These are phyloP conservation scores for Erebia ligea DNA, from an alignment of 2,888 invertebrate species.

Conservation along the genomic window DNA sequence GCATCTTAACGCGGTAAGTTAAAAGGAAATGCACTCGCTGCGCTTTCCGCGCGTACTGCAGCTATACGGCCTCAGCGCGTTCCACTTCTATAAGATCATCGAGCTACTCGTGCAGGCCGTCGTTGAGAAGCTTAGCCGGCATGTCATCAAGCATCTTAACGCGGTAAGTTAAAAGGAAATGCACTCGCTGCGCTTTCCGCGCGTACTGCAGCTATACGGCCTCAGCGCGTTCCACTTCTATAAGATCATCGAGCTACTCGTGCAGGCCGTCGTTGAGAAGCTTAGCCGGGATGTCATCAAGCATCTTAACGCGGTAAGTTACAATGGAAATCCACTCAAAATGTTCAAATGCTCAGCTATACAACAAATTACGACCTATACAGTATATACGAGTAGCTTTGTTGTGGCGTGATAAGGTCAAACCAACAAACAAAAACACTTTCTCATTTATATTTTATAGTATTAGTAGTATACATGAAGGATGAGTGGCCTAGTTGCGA, in stretches of 20 bases:
- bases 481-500: too few relatives aligned
- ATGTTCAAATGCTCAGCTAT: too few relatives aligned
- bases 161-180: slow-evolving; percentile 76
- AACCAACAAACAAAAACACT: too few relatives aligned
- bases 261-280: slow-evolving; percentile 92
- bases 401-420: too few relatives aligned
- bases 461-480: too few relatives aligned
- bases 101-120: slow-evolving; percentile 95
- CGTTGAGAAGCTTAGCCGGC: slow-evolving; percentile 93
- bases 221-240: slow-evolving; percentile 96
- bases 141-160: slow-evolving; percentile 97
- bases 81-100: slow-evolving; percentile 97
- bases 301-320: slow-evolving; percentile 91
- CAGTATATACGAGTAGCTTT: too few relatives aligned
- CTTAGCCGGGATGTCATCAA: slow-evolving; percentile 96
- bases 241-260: slow-evolving; percentile 97
- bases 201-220: slow-evolving; percentile 92
- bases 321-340: too few relatives aligned
- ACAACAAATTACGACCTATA: too few relatives aligned
- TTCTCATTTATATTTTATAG: too few relatives aligned
- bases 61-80: slow-evolving; percentile 91
- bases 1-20: slow-evolving; percentile 91
- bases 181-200: slow-evolving; percentile 93
- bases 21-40: slow-evolving; percentile 81
- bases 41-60: slow-evolving; percentile 96